phyloP scores from a whole-genome alignment of 1,140 invertebrate species.

The Conopomorpha cramerella region DNA sequence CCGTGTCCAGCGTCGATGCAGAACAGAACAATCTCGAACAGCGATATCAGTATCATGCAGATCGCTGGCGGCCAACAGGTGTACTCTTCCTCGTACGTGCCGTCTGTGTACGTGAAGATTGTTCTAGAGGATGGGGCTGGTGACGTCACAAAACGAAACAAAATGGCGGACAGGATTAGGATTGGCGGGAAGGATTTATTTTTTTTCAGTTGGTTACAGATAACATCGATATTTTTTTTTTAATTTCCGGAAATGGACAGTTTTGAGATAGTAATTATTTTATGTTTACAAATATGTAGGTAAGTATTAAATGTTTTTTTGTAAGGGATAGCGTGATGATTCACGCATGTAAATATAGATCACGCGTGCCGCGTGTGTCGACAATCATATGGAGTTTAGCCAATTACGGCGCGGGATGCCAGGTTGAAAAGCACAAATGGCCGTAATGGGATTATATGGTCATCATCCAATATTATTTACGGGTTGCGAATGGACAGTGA shows the following conservation, averaged over 20 bases:
- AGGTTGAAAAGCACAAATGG: slow-evolving; percentile 25
- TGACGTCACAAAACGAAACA: slow-evolving; percentile 36
- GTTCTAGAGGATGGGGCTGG: slow-evolving; percentile 23
- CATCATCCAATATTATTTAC: too few relatives aligned
- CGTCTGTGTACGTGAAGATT: slow-evolving; percentile 66
- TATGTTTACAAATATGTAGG: neutral
- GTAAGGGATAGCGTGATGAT: slow-evolving; percentile 4
- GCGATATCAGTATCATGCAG: slow-evolving; percentile 80
- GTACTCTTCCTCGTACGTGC: slow-evolving; percentile 84
- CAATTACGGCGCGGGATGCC: slow-evolving; percentile 27
- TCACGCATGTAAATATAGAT: slow-evolving; percentile 16
- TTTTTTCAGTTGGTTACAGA: neutral
- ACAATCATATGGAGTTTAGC: slow-evolving; percentile 30
- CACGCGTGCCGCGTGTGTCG: slow-evolving; percentile 15
- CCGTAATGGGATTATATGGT: neutral
- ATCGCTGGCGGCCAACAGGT: slow-evolving; percentile 84
- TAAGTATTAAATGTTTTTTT: neutral
- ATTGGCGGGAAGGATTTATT: slow-evolving; percentile 6
- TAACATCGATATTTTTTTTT: neutral
- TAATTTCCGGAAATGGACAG: neutral
- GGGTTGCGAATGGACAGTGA: too few relatives aligned
- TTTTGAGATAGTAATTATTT: neutral
- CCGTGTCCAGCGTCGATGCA: slow-evolving; percentile 65
- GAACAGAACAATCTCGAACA: slow-evolving; percentile 74
- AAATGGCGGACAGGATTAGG: slow-evolving; percentile 14